A percentile compares a stretch with the other conserved stretches of the same genome.
These are phyloP conservation scores for Haemorhous mexicanus DNA, from an alignment of 2,113 vertebrate genomes.

Conservation along the genomic window DNA sequence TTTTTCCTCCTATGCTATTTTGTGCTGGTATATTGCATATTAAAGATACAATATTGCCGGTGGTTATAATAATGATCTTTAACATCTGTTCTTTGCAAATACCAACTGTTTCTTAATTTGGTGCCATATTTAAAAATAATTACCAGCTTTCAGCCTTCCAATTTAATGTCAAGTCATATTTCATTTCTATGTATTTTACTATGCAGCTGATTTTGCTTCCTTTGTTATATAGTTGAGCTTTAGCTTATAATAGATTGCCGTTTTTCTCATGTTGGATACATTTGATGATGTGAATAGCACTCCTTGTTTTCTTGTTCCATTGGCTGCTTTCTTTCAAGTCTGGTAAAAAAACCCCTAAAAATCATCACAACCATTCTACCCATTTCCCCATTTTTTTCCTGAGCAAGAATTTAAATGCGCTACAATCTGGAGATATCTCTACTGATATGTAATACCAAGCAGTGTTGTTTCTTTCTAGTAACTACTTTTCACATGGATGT, in stretches of 20 bases:
- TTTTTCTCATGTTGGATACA: background rate
- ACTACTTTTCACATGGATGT: background rate
- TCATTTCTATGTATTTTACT: background rate
- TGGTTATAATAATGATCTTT: constrained; percentile 28
- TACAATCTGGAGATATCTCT: background rate
- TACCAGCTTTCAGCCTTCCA: background rate
- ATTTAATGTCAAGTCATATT: background rate
- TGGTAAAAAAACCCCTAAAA: rapidly evolving
- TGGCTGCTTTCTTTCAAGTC: background rate
- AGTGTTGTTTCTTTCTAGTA: background rate
- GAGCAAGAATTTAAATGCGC: background rate
- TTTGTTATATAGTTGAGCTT: background rate
- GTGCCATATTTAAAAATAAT: constrained; percentile 4
- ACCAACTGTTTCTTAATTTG: constrained; percentile 24
- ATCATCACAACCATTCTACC: background rate
- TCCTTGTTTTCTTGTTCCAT: background rate
- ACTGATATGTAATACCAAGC: background rate
- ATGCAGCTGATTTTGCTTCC: background rate
- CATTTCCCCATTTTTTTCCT: background rate
- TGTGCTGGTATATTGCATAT: background rate
- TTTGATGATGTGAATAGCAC: background rate
- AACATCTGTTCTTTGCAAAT: constrained; percentile 42
- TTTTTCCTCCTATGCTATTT: background rate
- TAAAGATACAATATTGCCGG: background rate
- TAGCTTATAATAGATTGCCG: background rate